Conservation (phyloP, 2,888 invertebrate species). For the Anarsia innoxiella region DNA sequence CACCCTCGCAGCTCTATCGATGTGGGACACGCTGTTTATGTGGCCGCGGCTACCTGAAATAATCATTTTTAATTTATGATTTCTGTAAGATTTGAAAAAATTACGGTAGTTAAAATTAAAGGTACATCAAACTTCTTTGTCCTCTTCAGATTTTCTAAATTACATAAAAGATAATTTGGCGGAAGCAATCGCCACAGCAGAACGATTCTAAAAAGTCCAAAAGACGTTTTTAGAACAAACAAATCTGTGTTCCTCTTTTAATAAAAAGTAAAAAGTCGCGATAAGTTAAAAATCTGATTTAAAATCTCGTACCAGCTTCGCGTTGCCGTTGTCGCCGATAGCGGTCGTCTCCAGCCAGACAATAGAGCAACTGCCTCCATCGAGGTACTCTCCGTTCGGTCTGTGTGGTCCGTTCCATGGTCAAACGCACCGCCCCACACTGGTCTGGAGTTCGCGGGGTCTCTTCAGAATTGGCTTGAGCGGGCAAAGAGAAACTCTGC, state of each 20-base stretch:
- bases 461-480: conserved; percentile 37
- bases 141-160: too few relatives aligned
- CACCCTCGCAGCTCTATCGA: conserved; percentile 87
- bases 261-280: too few relatives aligned
- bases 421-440: conserved; percentile 66
- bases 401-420: conserved; percentile 89
- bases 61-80: too few relatives aligned
- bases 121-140: too few relatives aligned
- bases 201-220: too few relatives aligned
- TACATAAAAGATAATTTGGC: too few relatives aligned
- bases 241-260: too few relatives aligned
- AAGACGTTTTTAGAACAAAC: too few relatives aligned
- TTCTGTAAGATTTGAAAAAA: too few relatives aligned
- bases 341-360: conserved; percentile 84
- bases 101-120: too few relatives aligned
- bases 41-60: conserved; percentile 73
- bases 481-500: conserved; percentile 51
- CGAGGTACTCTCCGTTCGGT: conserved; percentile 84
- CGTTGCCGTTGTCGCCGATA: conserved; percentile 83
- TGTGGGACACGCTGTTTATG: conserved; percentile 90
- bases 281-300: too few relatives aligned
- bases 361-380: conserved; percentile 87
- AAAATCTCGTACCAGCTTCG: conserved; percentile 82
- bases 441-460: conserved; percentile 19
- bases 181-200: too few relatives aligned